Percentiles rank a stretch among this genome's conserved stretches.
Evolutionary conservation across 2,797 vertebrate genomes (phyloP).

Genomic region (Enteromius unitaeniatus): DNA sequence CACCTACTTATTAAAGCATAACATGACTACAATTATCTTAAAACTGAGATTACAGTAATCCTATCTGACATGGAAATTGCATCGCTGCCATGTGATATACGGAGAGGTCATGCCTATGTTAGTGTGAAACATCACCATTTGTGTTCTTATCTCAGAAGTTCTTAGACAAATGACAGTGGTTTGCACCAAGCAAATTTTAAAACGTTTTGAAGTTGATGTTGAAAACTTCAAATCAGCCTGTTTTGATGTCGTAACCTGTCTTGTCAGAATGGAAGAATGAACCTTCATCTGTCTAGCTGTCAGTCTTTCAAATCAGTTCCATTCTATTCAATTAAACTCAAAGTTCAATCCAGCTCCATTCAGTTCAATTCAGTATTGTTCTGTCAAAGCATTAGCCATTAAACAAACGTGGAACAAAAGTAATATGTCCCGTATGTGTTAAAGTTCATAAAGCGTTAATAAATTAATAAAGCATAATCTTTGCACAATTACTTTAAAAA

Average conservation of each 20-base stretch:
- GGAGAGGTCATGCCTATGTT: background rate
- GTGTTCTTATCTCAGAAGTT: background rate
- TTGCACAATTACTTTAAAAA: too few relatives aligned
- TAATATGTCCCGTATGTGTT: too few relatives aligned
- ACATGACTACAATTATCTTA: background rate
- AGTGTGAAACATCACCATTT: background rate
- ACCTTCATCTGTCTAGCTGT: background rate
- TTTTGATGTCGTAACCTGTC: background rate
- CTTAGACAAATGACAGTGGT: background rate
- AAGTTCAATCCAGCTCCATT: too few relatives aligned
- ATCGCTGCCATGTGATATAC: background rate
- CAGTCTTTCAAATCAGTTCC: background rate
- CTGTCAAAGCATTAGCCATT: background rate
- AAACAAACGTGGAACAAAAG: background rate
- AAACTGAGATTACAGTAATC: background rate
- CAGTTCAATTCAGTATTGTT: background rate
- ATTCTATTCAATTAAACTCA: too few relatives aligned
- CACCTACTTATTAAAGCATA: slow-evolving; percentile 6
- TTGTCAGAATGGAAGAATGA: background rate
- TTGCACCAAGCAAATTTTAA: background rate
- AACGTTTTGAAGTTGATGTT: background rate
- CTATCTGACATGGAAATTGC: background rate
- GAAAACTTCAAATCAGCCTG: background rate
- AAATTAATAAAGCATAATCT: too few relatives aligned
- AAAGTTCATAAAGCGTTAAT: too few relatives aligned